Evolutionary conservation across 2,888 invertebrate genomes (phyloP), one percentile per base, ranked within the genome.

Genomic region (Dynastes tityus): DNA sequence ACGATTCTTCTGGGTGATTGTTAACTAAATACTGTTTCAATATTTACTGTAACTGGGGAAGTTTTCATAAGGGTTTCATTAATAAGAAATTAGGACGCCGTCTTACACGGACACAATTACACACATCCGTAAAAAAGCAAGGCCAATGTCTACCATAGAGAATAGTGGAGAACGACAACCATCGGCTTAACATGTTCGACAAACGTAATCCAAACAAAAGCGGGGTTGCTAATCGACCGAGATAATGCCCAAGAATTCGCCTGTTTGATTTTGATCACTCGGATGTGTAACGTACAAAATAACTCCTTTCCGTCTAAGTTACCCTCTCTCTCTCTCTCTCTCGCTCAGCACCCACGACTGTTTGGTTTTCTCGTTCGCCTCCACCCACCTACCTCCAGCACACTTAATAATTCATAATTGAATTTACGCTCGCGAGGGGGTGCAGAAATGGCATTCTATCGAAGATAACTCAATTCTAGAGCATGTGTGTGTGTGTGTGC

Each of bases 341-440:
- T 6, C 40, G 16, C 65, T 27, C 29, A 2, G 11, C 45, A 45
- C 45, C 11, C 8, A 11, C 45, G 45, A 73, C 73, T 73, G 58
- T 73, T 73, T 73, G 45, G 55, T 73, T 73, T 73, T 55, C 73
- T 73, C 58, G 58, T 73, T 58, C 73, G 51, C 68, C 51, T 68
- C 68, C 13, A 51, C 13, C 68, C 68, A 51, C 68, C 68, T 68
- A 68, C 73, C 40, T 73, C 73, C 58, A 73, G 73, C 58, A 58
- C 58, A 58, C 73, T 73, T 73, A 73, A 73, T 73, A 73, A 73
- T 73, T 73, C 73, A 73, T 73, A 73, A 73, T 73, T 73, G 73
- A 73, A 73, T 73, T 73, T 73, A 58, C 73, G 73, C 73, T 73
- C 73, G 27, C 73, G 73, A 73, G 73, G 73, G 68, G 73, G 73